These are phyloP conservation scores for Zaprionus lineosus DNA, from an alignment of 2,888 invertebrate genomes.

Conservation along the genomic window DNA sequence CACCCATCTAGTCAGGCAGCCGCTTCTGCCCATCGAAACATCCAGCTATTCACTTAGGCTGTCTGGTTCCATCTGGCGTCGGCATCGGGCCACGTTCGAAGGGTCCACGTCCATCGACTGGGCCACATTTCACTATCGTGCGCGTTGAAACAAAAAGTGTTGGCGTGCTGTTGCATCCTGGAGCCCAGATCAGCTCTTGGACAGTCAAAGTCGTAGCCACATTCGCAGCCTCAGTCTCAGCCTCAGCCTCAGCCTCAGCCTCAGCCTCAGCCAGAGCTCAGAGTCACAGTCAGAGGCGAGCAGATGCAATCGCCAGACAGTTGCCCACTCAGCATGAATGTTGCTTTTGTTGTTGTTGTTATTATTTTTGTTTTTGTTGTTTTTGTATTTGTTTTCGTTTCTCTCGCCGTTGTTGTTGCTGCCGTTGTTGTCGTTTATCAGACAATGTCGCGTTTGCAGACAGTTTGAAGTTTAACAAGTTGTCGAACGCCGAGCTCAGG, in stretches of 20 bases:
- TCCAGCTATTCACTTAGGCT: slow-evolving; percentile 74
- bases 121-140: slow-evolving; percentile 64
- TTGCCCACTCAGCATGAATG: slow-evolving; percentile 54
- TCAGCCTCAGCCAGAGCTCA: slow-evolving; percentile 16
- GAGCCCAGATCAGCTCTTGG: slow-evolving; percentile 46
- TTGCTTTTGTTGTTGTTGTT: slow-evolving; percentile 31
- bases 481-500: slow-evolving; percentile 60
- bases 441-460: slow-evolving; percentile 76
- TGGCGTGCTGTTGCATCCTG: slow-evolving; percentile 71
- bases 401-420: slow-evolving; percentile 16
- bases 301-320: slow-evolving; percentile 65
- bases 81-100: slow-evolving; percentile 29
- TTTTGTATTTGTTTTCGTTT: neutral
- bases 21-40: slow-evolving; percentile 6
- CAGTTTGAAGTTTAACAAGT: slow-evolving; percentile 80
- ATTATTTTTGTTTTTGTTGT: slow-evolving; percentile 7
- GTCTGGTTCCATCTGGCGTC: slow-evolving; percentile 55
- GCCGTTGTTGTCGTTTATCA: slow-evolving; percentile 71
- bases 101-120: slow-evolving; percentile 34
- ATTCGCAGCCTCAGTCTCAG: slow-evolving; percentile 40
- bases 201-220: slow-evolving; percentile 4
- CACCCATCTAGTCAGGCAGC: slow-evolving; percentile 26
- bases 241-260: slow-evolving; percentile 42
- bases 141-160: slow-evolving; percentile 77
- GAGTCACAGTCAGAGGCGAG: slow-evolving; percentile 53